Evolutionary conservation across 2,888 invertebrate species (phyloP).

Genomic region (Phania funesta): DNA sequence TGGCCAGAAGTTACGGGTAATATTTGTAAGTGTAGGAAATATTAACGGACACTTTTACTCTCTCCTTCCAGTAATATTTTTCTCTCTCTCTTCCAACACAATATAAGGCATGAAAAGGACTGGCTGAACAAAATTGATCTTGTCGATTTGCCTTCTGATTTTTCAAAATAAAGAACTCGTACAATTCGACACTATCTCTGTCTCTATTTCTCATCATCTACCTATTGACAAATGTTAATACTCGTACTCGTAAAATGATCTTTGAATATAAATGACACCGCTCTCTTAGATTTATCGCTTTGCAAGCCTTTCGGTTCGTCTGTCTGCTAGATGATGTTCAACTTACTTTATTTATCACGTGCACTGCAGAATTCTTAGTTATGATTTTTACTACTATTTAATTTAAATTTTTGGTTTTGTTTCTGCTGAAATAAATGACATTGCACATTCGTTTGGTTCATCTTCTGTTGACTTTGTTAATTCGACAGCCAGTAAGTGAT

Average conservation of each 20-base stretch:
- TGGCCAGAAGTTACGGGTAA: too few species aligned
- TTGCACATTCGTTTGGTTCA: background rate
- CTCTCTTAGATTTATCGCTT: background rate
- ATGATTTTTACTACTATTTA: conserved; percentile 3
- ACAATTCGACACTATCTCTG: background rate
- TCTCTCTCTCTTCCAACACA: too few species aligned
- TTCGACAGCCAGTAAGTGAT: conserved; percentile 4
- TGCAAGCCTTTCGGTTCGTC: background rate
- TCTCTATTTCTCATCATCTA: background rate
- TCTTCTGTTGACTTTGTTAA: conserved; percentile 17
- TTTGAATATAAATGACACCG: background rate
- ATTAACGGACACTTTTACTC: too few species aligned
- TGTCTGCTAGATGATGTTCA: background rate
- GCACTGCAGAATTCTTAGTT: conserved; percentile 16
- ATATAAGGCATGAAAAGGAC: too few species aligned
- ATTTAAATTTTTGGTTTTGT: background rate
- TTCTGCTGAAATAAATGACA: conserved; percentile 5
- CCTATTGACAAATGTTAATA: conserved; percentile 4
- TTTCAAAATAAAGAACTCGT: too few species aligned
- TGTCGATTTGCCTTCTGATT: too few species aligned
- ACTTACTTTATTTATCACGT: conserved; percentile 29
- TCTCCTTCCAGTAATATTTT: too few species aligned
- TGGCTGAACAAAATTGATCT: too few species aligned
- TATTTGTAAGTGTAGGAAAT: too few species aligned
- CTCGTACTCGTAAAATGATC: background rate